These are phyloP conservation scores for Alaudala cheleensis DNA, from an alignment of 2,113 vertebrate genomes.

Conservation along the genomic window DNA sequence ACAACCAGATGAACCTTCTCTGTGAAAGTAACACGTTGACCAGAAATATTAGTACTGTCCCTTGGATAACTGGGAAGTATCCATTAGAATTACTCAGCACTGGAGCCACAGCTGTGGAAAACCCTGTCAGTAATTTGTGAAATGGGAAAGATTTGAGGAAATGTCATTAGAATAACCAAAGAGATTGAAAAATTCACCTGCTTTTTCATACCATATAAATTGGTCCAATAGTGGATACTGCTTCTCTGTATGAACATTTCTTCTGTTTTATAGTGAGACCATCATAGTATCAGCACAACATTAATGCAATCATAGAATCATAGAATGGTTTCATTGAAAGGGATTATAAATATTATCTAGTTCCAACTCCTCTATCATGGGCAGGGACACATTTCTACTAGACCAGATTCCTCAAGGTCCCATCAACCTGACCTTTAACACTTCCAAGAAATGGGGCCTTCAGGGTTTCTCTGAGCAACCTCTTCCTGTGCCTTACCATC, in stretches of 20 bases:
- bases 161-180: not conserved
- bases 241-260: not conserved
- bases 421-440: not conserved
- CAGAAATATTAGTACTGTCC: not conserved
- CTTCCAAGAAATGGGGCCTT: not conserved
- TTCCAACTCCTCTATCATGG: not conserved
- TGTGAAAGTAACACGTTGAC: not conserved
- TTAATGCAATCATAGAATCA: not conserved
- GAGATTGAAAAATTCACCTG: not conserved
- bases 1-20: not conserved
- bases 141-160: not conserved
- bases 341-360: not conserved
- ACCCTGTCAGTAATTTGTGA: not conserved
- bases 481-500: not conserved
- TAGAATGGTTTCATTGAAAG: not conserved
- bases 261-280: not conserved
- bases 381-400: not conserved
- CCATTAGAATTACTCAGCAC: not conserved
- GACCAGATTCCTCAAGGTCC: not conserved
- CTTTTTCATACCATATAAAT: not conserved
- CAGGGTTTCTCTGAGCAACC: not conserved
- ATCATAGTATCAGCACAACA: not conserved
- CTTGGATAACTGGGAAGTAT: not conserved
- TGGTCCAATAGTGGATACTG: not conserved
- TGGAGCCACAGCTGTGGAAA: not conserved